These are phyloP conservation scores for Cettia cetti DNA, from an alignment of 2,113 vertebrate species.

Conservation along the genomic window DNA sequence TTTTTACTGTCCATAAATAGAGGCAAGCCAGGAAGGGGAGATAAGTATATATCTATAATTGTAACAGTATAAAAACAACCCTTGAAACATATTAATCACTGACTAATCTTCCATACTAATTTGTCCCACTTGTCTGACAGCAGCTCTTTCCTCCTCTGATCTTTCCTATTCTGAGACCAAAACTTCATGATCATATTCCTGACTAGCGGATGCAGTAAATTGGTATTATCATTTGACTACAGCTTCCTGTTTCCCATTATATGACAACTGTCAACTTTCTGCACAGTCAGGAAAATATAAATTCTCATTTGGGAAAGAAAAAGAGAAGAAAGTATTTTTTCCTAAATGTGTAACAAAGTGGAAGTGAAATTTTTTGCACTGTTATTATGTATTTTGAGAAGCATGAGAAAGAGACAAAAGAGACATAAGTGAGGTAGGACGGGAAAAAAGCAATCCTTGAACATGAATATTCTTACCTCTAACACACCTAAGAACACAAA, in stretches of 20 bases:
- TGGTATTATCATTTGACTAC: background rate
- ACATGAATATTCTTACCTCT: background rate
- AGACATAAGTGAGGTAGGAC: background rate
- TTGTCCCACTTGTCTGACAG: slow-evolving; percentile 50
- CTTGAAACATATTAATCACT: slow-evolving; percentile 62
- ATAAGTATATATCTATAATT: slow-evolving; percentile 61
- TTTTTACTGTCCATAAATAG: slow-evolving; percentile 55
- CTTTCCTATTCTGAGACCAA: slow-evolving; percentile 49
- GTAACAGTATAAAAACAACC: slow-evolving; percentile 40
- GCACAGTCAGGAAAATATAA: background rate
- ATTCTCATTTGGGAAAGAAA: background rate
- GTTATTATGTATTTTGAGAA: background rate
- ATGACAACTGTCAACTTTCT: slow-evolving; percentile 3
- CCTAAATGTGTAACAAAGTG: background rate
- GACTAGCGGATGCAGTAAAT: slow-evolving; percentile 28
- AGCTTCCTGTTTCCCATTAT: slow-evolving; percentile 37
- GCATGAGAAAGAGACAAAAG: background rate
- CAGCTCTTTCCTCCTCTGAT: slow-evolving; percentile 30
- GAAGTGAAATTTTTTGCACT: background rate
- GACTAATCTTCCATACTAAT: slow-evolving; percentile 58
- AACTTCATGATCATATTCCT: slow-evolving; percentile 22
- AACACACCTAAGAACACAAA: background rate
- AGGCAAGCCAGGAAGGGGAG: slow-evolving; percentile 36
- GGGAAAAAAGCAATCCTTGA: background rate
- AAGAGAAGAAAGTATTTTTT: background rate